Evolutionary conservation across 1,140 invertebrate genomes (phyloP).

Genomic region (Panagrolaimus sp.): DNA sequence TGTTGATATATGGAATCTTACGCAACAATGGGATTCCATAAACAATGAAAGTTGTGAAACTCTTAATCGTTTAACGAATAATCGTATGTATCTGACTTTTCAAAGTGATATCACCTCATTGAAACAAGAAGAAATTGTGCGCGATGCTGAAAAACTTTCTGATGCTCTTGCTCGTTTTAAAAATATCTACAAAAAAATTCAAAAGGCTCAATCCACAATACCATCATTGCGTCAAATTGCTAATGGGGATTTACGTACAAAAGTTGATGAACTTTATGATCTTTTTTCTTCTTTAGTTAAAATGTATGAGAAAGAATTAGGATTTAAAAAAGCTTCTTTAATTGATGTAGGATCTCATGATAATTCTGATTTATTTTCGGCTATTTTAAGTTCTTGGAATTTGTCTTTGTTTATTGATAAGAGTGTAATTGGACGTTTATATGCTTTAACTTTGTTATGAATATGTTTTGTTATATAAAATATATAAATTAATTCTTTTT

Average conservation of each 20-base stretch:
- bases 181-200: background rate
- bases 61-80: background rate
- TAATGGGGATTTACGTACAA: background rate
- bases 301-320: slow-evolving; percentile 6
- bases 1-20: slow-evolving; percentile 1
- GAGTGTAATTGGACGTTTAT: background rate
- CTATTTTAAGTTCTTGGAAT: background rate
- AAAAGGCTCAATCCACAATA: background rate
- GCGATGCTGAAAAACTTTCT: slow-evolving; percentile 2
- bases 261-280: background rate
- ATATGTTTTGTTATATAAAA: background rate
- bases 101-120: background rate
- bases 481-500: background rate
- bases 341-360: background rate
- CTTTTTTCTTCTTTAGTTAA: slow-evolving; percentile 1
- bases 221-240: background rate
- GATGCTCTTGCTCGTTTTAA: background rate
- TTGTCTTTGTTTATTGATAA: background rate
- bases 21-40: background rate
- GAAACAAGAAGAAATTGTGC: background rate
- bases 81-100: background rate
- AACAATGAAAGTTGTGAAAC: background rate
- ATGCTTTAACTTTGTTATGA: background rate
- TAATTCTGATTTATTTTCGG: background rate
- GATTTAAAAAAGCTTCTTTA: background rate